Evolutionary conservation across 1,140 invertebrate genomes (phyloP).

Genomic region (Glossosoma conforme): DNA sequence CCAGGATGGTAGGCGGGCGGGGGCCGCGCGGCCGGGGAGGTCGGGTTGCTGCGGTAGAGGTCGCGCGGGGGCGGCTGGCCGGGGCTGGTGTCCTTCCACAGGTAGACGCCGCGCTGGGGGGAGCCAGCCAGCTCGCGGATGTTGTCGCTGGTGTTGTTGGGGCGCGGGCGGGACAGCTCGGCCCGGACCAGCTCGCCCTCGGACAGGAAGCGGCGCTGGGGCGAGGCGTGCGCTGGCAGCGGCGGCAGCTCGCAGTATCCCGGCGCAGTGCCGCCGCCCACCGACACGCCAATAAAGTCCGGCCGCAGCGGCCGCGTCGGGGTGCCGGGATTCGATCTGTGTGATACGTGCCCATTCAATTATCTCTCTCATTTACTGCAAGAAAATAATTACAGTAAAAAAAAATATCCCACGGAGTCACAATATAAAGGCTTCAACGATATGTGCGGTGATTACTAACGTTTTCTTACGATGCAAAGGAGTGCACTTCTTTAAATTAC

Average conservation of each 20-base stretch:
- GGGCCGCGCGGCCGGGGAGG: conserved; percentile 35
- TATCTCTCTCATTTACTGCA: no score
- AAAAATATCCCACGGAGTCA: no score
- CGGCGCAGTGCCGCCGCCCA: conserved; percentile 36
- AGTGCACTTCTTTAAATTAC: no score
- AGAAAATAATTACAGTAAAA: no score
- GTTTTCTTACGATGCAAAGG: no score
- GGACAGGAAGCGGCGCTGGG: conserved; percentile 78
- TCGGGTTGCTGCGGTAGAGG: conserved; percentile 39
- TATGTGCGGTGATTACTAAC: no score
- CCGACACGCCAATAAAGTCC: conserved; percentile 73
- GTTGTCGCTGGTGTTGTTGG: conserved; percentile 61
- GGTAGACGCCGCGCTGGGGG: conserved; percentile 76
- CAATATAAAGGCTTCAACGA: no score
- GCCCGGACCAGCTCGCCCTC: conserved; percentile 80
- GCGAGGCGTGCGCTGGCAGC: conserved; percentile 52
- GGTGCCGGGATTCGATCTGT: conserved; percentile 83
- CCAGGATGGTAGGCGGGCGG: conserved; percentile 34
- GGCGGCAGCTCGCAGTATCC: conserved; percentile 19
- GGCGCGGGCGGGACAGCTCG: conserved; percentile 50
- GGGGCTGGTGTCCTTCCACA: conserved; percentile 73
- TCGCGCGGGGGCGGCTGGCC: conserved; percentile 65
- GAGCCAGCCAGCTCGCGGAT: conserved; percentile 76
- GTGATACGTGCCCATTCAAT: no score
- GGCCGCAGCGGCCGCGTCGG: conserved; percentile 79